A percentile compares a stretch with the other conserved stretches of the same genome.
These are phyloP conservation scores for Oplegnathus fasciatus DNA, from an alignment of 2,113 vertebrate genomes.

Conservation along the genomic window DNA sequence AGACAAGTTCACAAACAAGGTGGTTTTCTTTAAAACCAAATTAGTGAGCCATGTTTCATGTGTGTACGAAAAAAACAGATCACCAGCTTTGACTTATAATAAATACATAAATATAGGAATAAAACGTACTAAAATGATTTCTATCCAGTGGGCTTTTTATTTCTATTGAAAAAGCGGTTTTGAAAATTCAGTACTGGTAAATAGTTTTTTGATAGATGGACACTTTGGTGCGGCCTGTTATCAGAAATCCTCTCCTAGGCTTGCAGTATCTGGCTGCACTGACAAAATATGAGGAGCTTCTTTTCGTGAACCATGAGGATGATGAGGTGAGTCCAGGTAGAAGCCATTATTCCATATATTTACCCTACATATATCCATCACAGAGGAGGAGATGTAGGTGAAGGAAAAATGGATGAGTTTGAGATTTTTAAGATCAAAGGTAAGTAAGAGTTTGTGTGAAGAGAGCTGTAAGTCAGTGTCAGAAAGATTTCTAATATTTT, in stretches of 20 bases:
- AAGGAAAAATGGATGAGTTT: not conserved
- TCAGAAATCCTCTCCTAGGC: not conserved
- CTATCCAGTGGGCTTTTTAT: not conserved
- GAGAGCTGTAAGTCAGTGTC: not conserved
- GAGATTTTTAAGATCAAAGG: not conserved
- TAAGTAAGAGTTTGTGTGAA: not conserved
- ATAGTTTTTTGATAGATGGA: not conserved
- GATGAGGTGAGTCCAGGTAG: not conserved
- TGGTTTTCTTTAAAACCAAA: not conserved
- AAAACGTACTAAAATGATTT: not conserved
- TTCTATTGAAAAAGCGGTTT: not conserved
- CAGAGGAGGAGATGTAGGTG: not conserved
- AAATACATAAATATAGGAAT: not conserved
- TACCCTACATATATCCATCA: not conserved
- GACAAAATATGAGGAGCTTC: not conserved
- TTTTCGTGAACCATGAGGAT: not conserved
- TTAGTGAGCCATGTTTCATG: not conserved
- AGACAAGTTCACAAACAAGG: not conserved
- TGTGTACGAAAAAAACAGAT: not conserved
- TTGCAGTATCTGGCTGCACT: not conserved
- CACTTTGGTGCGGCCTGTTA: not conserved
- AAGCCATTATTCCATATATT: not conserved
- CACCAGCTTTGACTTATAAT: not conserved
- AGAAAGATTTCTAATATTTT: not conserved
- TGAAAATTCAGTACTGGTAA: not conserved